A percentile compares a stretch with the other conserved stretches of the same genome.
Evolutionary conservation across 1,140 invertebrate genomes (phyloP).

Genomic region (Drosophila sechellia): DNA sequence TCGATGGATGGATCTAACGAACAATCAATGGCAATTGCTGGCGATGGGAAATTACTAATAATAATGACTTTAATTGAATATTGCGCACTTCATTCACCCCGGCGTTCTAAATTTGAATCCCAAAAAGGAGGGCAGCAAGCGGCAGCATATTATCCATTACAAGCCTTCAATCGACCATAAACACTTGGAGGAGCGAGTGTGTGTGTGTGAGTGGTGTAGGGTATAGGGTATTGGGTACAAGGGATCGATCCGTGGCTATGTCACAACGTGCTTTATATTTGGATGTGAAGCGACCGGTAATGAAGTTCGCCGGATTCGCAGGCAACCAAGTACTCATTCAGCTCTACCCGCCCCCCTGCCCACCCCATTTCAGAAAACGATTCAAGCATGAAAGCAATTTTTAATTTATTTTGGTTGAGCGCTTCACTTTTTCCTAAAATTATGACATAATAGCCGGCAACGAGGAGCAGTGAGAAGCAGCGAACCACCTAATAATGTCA

Average conservation of each 20-base stretch:
- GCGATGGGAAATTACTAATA: conserved; percentile 79
- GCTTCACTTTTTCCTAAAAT: conserved; percentile 80
- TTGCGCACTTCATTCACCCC: conserved; percentile 80
- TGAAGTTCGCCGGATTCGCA: conserved; percentile 38
- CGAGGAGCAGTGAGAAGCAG: conserved; percentile 16
- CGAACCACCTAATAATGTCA: conserved; percentile 81
- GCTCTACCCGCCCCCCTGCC: neutral
- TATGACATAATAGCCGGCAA: conserved; percentile 76
- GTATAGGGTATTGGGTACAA: conserved; percentile 3
- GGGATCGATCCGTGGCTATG: conserved; percentile 54
- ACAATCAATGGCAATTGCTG: conserved; percentile 57
- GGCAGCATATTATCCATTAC: conserved; percentile 73
- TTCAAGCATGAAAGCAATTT: conserved; percentile 83
- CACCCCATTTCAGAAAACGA: conserved; percentile 32
- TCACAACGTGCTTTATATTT: conserved; percentile 66
- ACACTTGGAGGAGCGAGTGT: conserved; percentile 56
- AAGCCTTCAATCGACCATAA: conserved; percentile 81
- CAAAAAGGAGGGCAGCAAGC: conserved; percentile 34
- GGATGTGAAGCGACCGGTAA: conserved; percentile 53
- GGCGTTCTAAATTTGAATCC: conserved; percentile 61
- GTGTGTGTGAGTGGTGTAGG: neutral
- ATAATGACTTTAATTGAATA: conserved; percentile 83
- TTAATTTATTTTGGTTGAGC: conserved; percentile 83
- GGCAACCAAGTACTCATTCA: conserved; percentile 41
- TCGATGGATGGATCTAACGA: conserved; percentile 47